Percentiles rank a stretch among this genome's conserved stretches.
Conservation (phyloP, 2,797 vertebrate species). For the Myotis daubentonii region DNA sequence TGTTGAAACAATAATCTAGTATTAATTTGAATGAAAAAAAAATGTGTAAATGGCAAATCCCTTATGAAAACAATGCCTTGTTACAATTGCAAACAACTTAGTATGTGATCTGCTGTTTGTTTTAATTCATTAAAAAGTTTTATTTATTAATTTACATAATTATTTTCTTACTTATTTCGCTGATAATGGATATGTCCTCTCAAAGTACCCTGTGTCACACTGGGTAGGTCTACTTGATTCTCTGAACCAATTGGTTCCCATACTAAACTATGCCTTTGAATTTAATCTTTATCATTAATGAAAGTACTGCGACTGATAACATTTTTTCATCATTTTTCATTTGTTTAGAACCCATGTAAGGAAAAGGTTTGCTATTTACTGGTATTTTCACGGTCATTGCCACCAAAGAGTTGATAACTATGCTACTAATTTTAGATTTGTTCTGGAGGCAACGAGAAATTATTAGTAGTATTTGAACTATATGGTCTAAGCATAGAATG, state of each 20-base stretch:
- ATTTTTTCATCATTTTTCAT: not conserved
- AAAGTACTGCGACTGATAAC: not conserved
- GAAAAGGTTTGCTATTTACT: not conserved
- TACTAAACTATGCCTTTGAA: not conserved
- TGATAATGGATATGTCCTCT: not conserved
- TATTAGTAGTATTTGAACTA: not conserved
- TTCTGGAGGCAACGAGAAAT: not conserved
- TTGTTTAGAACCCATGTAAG: not conserved
- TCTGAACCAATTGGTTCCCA: not conserved
- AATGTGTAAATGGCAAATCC: not conserved
- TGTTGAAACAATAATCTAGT: not conserved
- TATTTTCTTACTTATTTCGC: not conserved
- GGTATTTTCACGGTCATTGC: not conserved
- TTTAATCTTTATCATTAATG: not conserved
- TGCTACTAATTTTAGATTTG: not conserved
- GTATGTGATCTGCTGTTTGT: not conserved
- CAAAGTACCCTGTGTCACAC: not conserved
- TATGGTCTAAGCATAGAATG: not conserved
- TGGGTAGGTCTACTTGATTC: not conserved
- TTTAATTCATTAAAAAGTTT: not conserved
- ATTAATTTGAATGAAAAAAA: slow-evolving; percentile 35
- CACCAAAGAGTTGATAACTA: not conserved
- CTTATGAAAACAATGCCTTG: not conserved
- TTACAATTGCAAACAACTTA: not conserved
- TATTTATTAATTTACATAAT: not conserved